Evolutionary conservation across 2,113 vertebrate species (phyloP), one percentile per base, ranked within the genome.

Genomic region (Xyrauchen texanus): DNA sequence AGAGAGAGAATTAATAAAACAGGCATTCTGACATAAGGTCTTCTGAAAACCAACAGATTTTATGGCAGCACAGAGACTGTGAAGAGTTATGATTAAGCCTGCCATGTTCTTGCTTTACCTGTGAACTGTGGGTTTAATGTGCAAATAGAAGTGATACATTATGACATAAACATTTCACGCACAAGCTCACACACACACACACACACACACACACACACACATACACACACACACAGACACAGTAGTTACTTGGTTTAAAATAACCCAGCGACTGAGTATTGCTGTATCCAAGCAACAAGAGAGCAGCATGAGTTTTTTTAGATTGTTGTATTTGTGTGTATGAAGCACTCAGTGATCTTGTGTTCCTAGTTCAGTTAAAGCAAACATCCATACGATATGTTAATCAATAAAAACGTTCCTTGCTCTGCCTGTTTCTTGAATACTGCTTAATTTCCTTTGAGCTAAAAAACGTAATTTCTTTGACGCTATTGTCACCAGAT

Each of bases 271-370:
- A 67, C 66, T 15, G 49, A 80, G 73, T 74, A 58, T 51, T 78
- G 62, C 67, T 61, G 83, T 83, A 82, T 83, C 82, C 52, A 84
- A 78, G 85, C 83, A 81, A 85, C 82, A 86, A 69, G 66, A 64
- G 73, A 63, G 60, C 62, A 68, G 72, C 51, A 11, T 55, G 58
- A 57, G 72, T 57, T 74, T 82, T 62, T 70, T 53, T 57, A 79
- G 78, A 69, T 72, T 71, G 58, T 82, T 72, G 73, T 60, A 62
- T 76, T 47, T 73, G 52, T 77, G 76, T 70, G n/a, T 66, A 85
- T 72, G 53, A 51, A 61, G 68, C 44, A 55, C 47, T 82, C 71
- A 67, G 63, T 69, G 57, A 84, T 80, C 83, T 77, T 69, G 66
- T 79, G 51, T 45, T 75, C 52, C 67, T 74, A 67, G 80, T 67